phyloP scores from a whole-genome alignment of 2,113 vertebrate species.

The Mirza zaza region DNA sequence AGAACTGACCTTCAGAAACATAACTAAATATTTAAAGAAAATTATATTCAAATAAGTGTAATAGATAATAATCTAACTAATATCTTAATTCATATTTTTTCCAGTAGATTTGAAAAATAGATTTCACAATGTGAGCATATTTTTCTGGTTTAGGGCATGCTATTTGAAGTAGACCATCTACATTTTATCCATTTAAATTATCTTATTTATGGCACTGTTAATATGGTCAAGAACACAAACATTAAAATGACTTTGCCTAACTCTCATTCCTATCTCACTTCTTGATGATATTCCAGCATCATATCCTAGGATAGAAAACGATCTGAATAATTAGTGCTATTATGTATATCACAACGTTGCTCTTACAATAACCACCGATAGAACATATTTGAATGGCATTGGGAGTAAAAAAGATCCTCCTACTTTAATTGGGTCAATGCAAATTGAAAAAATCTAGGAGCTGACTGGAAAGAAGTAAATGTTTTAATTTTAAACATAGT shows the following conservation, averaged over 20 bases:
- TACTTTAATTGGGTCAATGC: not conserved
- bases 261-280: not conserved
- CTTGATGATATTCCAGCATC: not conserved
- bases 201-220: not conserved
- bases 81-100: not conserved
- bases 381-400: not conserved
- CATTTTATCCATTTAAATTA: not conserved
- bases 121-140: constrained; percentile 20
- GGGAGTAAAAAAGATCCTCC: not conserved
- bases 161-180: not conserved
- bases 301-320: not conserved
- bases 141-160: not conserved
- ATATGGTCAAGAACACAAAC: not conserved
- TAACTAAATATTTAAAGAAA: not conserved
- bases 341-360: not conserved
- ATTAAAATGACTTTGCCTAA: not conserved
- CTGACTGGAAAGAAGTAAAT: not conserved
- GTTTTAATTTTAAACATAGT: not conserved
- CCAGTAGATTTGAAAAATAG: not conserved
- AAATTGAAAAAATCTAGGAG: not conserved
- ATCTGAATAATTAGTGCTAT: not conserved
- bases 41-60: not conserved
- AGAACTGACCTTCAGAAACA: not conserved
- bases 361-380: not conserved
- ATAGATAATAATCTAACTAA: not conserved